Base-by-base conservation (phyloP, 2,797 vertebrate species). In the Cyprinella venusta region DNA sequence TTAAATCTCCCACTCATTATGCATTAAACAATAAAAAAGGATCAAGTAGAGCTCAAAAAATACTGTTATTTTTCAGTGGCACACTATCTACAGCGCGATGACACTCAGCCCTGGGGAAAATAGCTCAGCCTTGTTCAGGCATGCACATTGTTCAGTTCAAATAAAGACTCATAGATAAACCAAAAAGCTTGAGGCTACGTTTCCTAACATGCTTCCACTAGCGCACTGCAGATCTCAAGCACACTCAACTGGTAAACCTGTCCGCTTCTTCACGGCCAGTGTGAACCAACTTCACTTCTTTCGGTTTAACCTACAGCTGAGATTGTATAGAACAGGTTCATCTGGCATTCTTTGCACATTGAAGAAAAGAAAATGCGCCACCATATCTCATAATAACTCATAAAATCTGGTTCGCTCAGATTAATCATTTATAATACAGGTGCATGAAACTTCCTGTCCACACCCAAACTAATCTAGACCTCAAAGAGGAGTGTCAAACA, bases 121-220 rank as follows among this genome's bases (percentile, higher is more conserved):
- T 61, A 68, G 70, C 30, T 69, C 33, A 54, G 86, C 89, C 88
- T 82, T 95, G 94, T 87, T 93, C 90, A 86, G 91, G 93, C 94
- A 92, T 94, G 94, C 91, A 89, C 88, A 86, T 85, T 76, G 89
- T 89, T 90, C 81, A 68, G 19, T 54, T 82, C 72, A 82, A 82
- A 82, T 82, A 45, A 76, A 76, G 63, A 82, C 63, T 82, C 48
- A 1, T 21, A 76, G 71, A 82, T 82, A 90, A 90, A 91, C 90
- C 86, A 70, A 30, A 81, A 87, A 86, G 91, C 93, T 89, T 40
- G 85, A 90, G 92, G 93, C 89, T 88, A 90, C 81, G 90, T 92
- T 91, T 93, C 91, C 87, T 87, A 83, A 91, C 92, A 90, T 87
- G 93, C 91, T 92, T 87, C 88, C 84, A 94, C 93, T 91, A 85